Evolutionary conservation across 2,113 vertebrate species (phyloP), one percentile per base, ranked within the genome.

Genomic region (Martes martes): DNA sequence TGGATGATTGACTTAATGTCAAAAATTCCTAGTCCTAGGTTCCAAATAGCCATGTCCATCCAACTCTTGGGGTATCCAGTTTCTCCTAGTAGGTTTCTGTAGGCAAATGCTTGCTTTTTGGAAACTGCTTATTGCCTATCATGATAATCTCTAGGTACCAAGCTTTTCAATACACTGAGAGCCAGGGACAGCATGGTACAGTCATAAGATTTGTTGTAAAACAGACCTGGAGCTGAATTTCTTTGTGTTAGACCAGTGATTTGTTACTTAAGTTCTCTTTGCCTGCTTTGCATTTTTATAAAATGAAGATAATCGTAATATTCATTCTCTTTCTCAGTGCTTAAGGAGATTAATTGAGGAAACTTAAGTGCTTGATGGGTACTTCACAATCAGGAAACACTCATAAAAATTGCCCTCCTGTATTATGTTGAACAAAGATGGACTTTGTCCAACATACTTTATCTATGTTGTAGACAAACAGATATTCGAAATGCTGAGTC

Each of bases 321-420:
- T 57, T 95, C 42, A 82, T 57, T 96, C 42, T 94, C 11, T 92
- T 26, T 89, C 61, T 50, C 14, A 65, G 52, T 90, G 33, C 39
- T 50, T 92, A 83, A 86, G 86, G 95, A 24, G 26, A 95, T 86
- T 93, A 67, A 90, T 81, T 92, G 55, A 96, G 69, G 39, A 98
- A 96, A 90, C 6, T 83, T 89, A 94, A 96, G 73, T 93, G 52
- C 91, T 89, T 97, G 57, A 96, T 47, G 71, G 4, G 59, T 82
- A 84, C 78, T 97, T 69, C 55, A 86, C 74, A 98, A 95, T 96
- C 73, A 95, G 80, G 79, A 95, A 96, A 78, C 18, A 28, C 57
- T 97, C 59, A 89, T 57, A 94, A 95, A 94, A 96, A 57, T 84
- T 97, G 19, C 4, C 65, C 79, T 95, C 0, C 7, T 93, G 19